Base-by-base conservation (phyloP, 2,797 vertebrate species). In the Anisognathus igniventris region DNA sequence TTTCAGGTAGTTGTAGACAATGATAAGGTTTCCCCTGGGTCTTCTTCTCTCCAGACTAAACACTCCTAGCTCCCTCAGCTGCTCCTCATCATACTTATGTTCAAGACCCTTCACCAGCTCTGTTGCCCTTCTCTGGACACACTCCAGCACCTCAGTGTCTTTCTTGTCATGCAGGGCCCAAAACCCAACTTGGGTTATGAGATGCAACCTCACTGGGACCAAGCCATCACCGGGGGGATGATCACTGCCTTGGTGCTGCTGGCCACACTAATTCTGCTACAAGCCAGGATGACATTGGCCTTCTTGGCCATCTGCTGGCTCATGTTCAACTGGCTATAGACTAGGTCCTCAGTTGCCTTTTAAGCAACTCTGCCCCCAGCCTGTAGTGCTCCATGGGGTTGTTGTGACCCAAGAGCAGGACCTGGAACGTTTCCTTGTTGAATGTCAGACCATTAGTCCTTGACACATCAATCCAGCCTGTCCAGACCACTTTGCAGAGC, bases 341-440 rank as follows among this genome's bases (percentile, higher is more conserved):
- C 21, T 17, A 50, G 12, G n/a, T 35, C 8, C 42, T 33, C 42
- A 33, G 14, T 4, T 1, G 0, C 16, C 27, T 44, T 62, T 75
- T 35, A 45, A 61, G 7, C 14, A 8, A 18, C 24, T 33, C 50
- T 70, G 7, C 4, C 16, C 14, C 5, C 21, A 33, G 64, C 21
- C 48, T 42, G 8, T 27, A 35, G 31, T 15, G 14, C 14, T 62
- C 14, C 18, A 15, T 33, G 47, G 21, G 33, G 24, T 30, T 16
- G 14, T 27, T 48, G 21, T 40, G 73, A 77, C 30, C 24, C 14
- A 18, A 30, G 40, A 0, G 2, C 14, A 40, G 21, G 14, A 21
- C 4, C 2, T 0, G 0, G 40, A 47, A 35, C 0, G 2, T 40
- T 68, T 30, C 9, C 11, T 42, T 48, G 14, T 42, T 62, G 21